Conservation (phyloP, 1,140 invertebrate species). For the Plectrocnemia conspersa region DNA sequence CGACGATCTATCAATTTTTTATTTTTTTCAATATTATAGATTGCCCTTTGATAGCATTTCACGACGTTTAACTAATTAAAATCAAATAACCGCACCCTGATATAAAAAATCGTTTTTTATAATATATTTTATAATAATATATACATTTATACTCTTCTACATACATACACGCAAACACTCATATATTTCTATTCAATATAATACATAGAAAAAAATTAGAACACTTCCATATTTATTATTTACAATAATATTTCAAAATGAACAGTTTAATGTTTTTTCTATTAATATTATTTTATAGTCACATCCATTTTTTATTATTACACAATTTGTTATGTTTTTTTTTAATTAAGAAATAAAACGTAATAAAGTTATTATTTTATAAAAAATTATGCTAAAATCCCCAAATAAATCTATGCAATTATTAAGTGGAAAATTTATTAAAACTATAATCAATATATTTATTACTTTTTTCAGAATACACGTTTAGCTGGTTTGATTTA, state of each 20-base stretch:
- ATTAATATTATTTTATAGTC: too few relatives aligned
- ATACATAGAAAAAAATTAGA: background rate
- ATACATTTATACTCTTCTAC: background rate
- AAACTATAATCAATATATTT: background rate
- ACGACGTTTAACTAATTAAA: too few relatives aligned
- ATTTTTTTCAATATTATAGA: too few relatives aligned
- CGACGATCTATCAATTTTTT: too few relatives aligned
- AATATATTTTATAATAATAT: background rate
- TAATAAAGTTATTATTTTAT: background rate
- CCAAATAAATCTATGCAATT: background rate
- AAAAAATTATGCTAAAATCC: background rate
- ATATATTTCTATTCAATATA: background rate
- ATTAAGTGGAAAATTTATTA: background rate
- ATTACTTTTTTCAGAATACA: background rate
- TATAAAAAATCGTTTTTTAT: background rate
- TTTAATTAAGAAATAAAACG: too few relatives aligned
- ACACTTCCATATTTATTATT: too few relatives aligned
- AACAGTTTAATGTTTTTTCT: too few relatives aligned
- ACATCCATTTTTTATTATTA: too few relatives aligned
- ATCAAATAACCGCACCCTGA: too few relatives aligned
- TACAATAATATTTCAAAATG: too few relatives aligned
- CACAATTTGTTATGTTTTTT: too few relatives aligned
- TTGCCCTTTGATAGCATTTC: too few relatives aligned
- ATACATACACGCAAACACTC: background rate
- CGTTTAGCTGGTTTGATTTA: background rate